Evolutionary conservation across 2,797 vertebrate species (phyloP).

Genomic region (Gambelia wislizenii): DNA sequence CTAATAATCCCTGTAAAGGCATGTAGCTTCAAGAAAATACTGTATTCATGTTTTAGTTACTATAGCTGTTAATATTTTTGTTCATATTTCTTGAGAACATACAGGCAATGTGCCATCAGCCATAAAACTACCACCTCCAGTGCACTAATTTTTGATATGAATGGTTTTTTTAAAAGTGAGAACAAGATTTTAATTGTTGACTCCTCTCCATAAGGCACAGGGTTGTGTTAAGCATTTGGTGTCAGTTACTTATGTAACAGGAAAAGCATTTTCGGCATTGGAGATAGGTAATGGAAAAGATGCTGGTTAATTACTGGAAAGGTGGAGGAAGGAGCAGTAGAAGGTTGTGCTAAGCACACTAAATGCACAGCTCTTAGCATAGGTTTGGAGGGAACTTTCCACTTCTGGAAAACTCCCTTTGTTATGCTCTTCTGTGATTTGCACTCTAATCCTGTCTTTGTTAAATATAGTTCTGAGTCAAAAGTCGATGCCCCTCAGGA

Average conservation of each 20-base stretch:
- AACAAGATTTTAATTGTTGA: constrained; percentile 65
- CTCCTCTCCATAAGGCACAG: constrained; percentile 65
- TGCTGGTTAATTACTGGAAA: neutral
- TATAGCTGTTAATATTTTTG: constrained; percentile 32
- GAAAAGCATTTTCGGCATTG: constrained; percentile 49
- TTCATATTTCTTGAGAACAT: constrained; percentile 45
- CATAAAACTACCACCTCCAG: constrained; percentile 51
- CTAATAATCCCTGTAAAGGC: constrained; percentile 63
- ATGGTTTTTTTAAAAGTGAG: constrained; percentile 50
- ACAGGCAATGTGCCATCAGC: constrained; percentile 62
- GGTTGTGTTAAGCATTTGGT: constrained; percentile 64
- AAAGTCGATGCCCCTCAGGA: neutral
- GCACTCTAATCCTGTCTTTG: neutral
- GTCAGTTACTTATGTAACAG: constrained; percentile 62
- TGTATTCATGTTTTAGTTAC: constrained; percentile 66
- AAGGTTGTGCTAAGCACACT: neutral
- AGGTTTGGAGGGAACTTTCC: no score
- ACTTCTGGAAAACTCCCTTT: neutral
- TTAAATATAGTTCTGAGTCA: neutral
- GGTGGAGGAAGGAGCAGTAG: neutral
- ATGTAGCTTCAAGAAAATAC: constrained; percentile 61
- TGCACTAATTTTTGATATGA: constrained; percentile 43
- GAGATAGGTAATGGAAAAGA: constrained; percentile 47
- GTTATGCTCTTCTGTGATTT: neutral
- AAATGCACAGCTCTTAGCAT: neutral